A percentile compares a stretch with the other conserved stretches of the same genome.
phyloP scores from a whole-genome alignment of 35 echinoderm and acorn worm species.

The Apostichopus californicus region DNA sequence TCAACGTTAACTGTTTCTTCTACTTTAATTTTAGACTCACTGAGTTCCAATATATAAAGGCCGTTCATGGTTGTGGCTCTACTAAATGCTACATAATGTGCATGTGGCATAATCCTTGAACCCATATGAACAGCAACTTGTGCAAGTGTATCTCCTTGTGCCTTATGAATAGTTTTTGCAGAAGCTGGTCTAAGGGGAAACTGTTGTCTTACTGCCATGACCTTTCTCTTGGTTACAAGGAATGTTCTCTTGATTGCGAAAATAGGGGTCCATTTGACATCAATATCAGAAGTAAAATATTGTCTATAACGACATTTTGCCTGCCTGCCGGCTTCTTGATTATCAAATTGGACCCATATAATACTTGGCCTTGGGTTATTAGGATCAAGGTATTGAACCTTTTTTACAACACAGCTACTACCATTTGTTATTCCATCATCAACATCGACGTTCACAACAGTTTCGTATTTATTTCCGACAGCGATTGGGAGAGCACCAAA shows the following conservation, averaged over 20 bases:
- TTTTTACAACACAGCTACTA: slow-evolving; percentile 28
- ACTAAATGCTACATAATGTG: slow-evolving; percentile 53
- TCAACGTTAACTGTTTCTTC: too few species aligned
- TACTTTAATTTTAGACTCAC: slow-evolving; percentile 33
- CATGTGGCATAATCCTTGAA: not conserved
- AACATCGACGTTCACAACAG: slow-evolving; percentile 31
- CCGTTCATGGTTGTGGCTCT: not conserved
- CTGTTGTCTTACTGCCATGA: slow-evolving; percentile 15
- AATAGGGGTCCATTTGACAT: slow-evolving; percentile 41
- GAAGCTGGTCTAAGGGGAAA: slow-evolving; percentile 45
- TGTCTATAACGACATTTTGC: not conserved
- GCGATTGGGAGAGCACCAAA: not conserved
- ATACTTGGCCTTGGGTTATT: not conserved
- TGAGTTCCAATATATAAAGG: slow-evolving; percentile 1
- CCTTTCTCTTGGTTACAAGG: not conserved
- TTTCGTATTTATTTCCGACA: slow-evolving; percentile 28
- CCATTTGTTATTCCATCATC: slow-evolving; percentile 62
- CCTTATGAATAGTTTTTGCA: slow-evolving; percentile 58
- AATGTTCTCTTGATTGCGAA: slow-evolving; percentile 38
- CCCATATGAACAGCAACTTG: slow-evolving; percentile 41
- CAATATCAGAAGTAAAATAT: not conserved
- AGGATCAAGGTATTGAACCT: not conserved
- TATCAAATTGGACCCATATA: slow-evolving; percentile 54
- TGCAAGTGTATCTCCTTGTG: slow-evolving; percentile 44
- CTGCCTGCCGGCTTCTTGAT: not conserved